These are phyloP conservation scores for Chaetophractus vellerosus DNA, from an alignment of 2,797 vertebrate species.

Conservation along the genomic window DNA sequence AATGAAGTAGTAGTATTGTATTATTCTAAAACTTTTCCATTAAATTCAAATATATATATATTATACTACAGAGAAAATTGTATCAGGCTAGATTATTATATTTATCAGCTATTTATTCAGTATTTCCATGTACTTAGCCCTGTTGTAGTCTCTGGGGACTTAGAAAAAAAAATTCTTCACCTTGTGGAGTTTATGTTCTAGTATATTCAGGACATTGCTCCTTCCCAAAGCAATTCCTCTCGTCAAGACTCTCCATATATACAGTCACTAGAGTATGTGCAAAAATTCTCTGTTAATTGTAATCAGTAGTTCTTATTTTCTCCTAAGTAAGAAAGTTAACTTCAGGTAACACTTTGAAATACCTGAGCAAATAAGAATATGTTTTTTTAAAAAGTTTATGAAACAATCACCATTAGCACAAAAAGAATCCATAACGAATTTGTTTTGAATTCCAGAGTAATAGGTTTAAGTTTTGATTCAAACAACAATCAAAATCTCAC, in stretches of 20 bases:
- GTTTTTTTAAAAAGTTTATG: slow-evolving; percentile 6
- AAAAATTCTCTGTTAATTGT: not conserved
- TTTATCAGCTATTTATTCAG: slow-evolving; percentile 20
- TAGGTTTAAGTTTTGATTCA: slow-evolving; percentile 59
- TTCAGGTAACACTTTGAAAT: slow-evolving; percentile 7
- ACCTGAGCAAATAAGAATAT: slow-evolving; percentile 33
- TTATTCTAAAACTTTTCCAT: not conserved
- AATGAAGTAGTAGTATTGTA: not conserved
- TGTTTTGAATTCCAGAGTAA: slow-evolving; percentile 53
- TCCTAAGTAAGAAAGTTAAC: slow-evolving; percentile 28
- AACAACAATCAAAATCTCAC: slow-evolving; percentile 47
- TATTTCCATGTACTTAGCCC: not conserved
- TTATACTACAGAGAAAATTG: not conserved
- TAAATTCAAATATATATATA: not conserved
- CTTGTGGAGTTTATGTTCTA: not conserved
- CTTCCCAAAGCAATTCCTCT: not conserved
- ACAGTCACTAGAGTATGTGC: not conserved
- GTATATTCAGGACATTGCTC: not conserved
- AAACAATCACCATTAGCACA: not conserved
- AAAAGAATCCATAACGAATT: slow-evolving; percentile 60
- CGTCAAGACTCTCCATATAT: not conserved
- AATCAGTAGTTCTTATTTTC: slow-evolving; percentile 3
- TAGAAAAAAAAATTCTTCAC: not conserved
- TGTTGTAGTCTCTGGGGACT: not conserved
- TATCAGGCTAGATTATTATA: not conserved